These are phyloP conservation scores for Zenarchopterus dispar DNA, from an alignment of 2,797 vertebrate genomes.

Conservation along the genomic window DNA sequence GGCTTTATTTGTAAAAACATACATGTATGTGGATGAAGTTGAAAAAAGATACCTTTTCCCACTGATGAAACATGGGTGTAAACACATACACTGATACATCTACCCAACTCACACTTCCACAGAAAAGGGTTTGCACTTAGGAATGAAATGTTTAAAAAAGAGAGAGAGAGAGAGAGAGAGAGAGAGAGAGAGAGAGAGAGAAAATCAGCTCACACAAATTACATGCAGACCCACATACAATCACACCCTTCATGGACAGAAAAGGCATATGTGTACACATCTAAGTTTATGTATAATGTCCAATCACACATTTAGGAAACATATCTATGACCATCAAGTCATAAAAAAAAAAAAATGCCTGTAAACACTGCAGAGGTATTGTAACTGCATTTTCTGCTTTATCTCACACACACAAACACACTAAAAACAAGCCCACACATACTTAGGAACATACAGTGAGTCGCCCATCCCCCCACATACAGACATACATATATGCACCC, in stretches of 20 bases:
- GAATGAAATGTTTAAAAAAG: slow-evolving; percentile 8
- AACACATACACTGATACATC: slow-evolving; percentile 1
- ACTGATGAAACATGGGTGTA: slow-evolving; percentile 9
- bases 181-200: background rate
- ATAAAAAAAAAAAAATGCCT: slow-evolving; percentile 6
- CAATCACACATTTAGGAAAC: slow-evolving; percentile 9
- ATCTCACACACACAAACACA: slow-evolving; percentile 29
- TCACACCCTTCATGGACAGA: slow-evolving; percentile 22
- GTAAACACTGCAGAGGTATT: slow-evolving; percentile 18
- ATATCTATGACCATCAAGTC: background rate
- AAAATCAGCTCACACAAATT: slow-evolving; percentile 33
- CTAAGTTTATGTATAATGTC: slow-evolving; percentile 1
- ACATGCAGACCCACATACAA: slow-evolving; percentile 32
- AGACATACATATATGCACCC: slow-evolving; percentile 74
- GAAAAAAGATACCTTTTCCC: slow-evolving; percentile 54
- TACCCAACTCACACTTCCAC: slow-evolving; percentile 10
- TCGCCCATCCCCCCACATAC: slow-evolving; percentile 72
- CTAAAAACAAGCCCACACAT: slow-evolving; percentile 61
- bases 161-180: background rate
- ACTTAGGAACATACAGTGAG: slow-evolving; percentile 71
- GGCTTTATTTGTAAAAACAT: slow-evolving; percentile 49
- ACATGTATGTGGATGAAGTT: slow-evolving; percentile 28
- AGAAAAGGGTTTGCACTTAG: slow-evolving; percentile 51
- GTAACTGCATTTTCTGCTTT: slow-evolving; percentile 48
- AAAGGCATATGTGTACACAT: background rate